A percentile compares a stretch with the other conserved stretches of the same genome.
Conservation (phyloP, 2,888 invertebrate species). For the Caenorhabditis sp. region DNA sequence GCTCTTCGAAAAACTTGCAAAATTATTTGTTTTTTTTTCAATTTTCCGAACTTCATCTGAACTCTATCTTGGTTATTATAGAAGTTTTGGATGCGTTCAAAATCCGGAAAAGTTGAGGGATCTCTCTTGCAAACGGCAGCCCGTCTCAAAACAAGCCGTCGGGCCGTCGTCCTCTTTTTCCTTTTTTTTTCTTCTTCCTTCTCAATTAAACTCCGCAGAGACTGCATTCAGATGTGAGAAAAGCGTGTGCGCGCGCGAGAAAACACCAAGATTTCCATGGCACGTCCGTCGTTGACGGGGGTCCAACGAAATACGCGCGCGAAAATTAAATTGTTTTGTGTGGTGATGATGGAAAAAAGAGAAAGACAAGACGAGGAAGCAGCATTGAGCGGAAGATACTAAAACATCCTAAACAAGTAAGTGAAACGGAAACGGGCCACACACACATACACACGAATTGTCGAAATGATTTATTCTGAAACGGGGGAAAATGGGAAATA, state of each 20-base stretch:
- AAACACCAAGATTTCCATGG: slow-evolving; percentile 34
- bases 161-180: slow-evolving; percentile 4
- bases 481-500: background rate
- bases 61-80: no score
- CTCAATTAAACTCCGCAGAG: slow-evolving; percentile 47
- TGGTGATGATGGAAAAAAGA: slow-evolving; percentile 17
- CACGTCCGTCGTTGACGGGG: background rate
- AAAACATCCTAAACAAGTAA: slow-evolving; percentile 7
- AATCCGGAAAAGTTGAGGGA: background rate
- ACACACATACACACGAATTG: background rate
- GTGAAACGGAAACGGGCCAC: background rate
- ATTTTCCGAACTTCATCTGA: no score
- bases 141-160: slow-evolving; percentile 11
- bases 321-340: slow-evolving; percentile 61
- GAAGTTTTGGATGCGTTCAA: no score
- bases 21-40: background rate
- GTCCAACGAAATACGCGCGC: slow-evolving; percentile 9
- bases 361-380: slow-evolving; percentile 15
- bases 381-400: slow-evolving; percentile 4
- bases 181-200: slow-evolving; percentile 12
- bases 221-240: slow-evolving; percentile 47
- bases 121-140: background rate
- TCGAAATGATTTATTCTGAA: slow-evolving; percentile 39
- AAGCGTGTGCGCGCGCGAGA: slow-evolving; percentile 10
- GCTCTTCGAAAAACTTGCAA: background rate